Conservation (phyloP, 2,113 vertebrate genomes). For the Oryzias melastigma region DNA sequence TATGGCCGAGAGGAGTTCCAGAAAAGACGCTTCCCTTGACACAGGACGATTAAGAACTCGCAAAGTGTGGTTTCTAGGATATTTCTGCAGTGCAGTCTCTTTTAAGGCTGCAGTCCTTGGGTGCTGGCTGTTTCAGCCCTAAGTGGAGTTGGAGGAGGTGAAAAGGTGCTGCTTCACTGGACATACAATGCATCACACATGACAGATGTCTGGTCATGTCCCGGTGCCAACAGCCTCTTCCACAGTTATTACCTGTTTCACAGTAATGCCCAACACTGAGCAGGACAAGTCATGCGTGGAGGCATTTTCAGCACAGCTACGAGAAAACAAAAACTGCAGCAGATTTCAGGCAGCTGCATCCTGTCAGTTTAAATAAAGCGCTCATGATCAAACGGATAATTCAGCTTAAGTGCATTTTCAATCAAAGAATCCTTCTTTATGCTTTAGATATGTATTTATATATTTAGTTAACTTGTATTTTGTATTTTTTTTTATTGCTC, state of each 20-base stretch:
- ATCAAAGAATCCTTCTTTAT: too few relatives aligned
- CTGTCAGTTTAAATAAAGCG: too few relatives aligned
- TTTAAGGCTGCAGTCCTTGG: conserved; percentile 49
- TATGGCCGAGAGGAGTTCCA: conserved; percentile 67
- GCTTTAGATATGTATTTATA: too few relatives aligned
- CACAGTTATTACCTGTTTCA: conserved; percentile 19
- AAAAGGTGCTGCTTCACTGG: conserved; percentile 48
- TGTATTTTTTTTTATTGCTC: too few relatives aligned
- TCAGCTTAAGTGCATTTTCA: too few relatives aligned
- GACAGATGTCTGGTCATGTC: conserved; percentile 49
- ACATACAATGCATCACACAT: conserved; percentile 51
- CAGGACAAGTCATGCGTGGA: neutral
- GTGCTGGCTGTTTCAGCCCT: conserved; percentile 37
- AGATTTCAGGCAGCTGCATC: too few relatives aligned
- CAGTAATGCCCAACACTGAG: neutral
- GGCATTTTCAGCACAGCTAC: neutral
- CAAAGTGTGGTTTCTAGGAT: conserved; percentile 56
- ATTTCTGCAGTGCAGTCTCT: conserved; percentile 52
- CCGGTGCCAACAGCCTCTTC: conserved; percentile 16
- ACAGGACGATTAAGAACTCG: conserved; percentile 36
- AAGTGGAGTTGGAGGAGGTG: conserved; percentile 47
- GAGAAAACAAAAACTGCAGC: neutral
- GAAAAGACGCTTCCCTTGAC: conserved; percentile 64
- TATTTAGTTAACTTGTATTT: too few relatives aligned
- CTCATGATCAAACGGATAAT: too few relatives aligned